Base-by-base conservation (phyloP, 2,888 invertebrate species). In the Minunthozetes semirufus region DNA sequence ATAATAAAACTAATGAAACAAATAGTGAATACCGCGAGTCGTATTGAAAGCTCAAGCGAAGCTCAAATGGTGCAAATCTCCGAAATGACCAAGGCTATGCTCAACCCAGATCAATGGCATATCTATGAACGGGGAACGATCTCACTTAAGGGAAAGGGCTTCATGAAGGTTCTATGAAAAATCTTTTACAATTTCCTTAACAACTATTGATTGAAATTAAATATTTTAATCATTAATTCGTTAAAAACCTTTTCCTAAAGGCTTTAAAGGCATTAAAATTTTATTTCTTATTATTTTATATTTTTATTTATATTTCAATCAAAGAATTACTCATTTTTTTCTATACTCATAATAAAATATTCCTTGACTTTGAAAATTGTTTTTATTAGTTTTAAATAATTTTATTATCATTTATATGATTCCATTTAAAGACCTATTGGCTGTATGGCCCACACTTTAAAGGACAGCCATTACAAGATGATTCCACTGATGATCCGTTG, bases 11-110 rank as follows among this genome's bases (percentile, higher is more conserved):
- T n/a, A n/a, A n/a, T n/a, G 33, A 6, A 33, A 42, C 11, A 42
- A 13, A 9, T 92, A 0, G 94, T 94, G 0, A 93, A 93, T 81
- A 93, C 92, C 0, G 94, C 94, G 0, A 92, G 93, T 0, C 86
- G 93, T 46, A 94, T 96, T 94, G 95, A 95, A 82, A 92, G 93
- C 0, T 93, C 93, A 0, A 92, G 93, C 77, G 89, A 90, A 81
- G 81, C 94, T 0, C 94, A 95, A 92, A 91, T 92, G 83, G 91
- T 97, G 77, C 96, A 97, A 82, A 92, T 97, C 80, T 95, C 96
- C 2, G 90, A 95, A 82, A 89, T 91, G 0, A 95, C 95, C 0
- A 88, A 87, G 80, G 88, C 90, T 79, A 84, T 91, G 19, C 84
- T 96, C 9, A 88, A 92, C 0, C 85, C 88, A 0, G 80, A 80